Evolutionary conservation across 2,113 vertebrate genomes (phyloP).

Genomic region (Paracyprichromis sp.): DNA sequence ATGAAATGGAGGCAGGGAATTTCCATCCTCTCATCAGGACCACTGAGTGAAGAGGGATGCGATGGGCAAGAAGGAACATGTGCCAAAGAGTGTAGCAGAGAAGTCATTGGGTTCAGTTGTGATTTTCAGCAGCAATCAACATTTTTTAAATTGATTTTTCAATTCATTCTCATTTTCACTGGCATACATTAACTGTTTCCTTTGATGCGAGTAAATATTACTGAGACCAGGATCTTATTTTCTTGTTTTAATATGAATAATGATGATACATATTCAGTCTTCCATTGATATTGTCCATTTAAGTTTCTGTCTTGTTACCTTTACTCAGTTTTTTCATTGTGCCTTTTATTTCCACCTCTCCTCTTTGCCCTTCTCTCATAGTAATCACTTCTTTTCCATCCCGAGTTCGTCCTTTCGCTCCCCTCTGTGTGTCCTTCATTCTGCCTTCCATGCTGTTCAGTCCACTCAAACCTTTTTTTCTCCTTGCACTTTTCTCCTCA

Average conservation of each 20-base stretch:
- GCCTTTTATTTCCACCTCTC: background rate
- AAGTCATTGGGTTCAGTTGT: background rate
- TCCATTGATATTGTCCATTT: background rate
- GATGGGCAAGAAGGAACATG: background rate
- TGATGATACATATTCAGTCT: background rate
- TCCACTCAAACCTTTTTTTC: background rate
- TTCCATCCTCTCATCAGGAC: constrained; percentile 34
- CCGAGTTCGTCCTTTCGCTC: background rate
- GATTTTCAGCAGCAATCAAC: background rate
- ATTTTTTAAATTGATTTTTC: background rate
- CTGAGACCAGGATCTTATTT: background rate
- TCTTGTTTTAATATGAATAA: background rate
- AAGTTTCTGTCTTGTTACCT: background rate
- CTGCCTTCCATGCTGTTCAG: background rate
- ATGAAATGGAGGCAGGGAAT: background rate
- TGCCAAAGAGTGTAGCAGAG: background rate
- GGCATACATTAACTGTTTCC: background rate
- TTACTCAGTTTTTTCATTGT: background rate
- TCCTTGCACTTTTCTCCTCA: background rate
- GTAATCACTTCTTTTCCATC: background rate
- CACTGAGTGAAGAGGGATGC: background rate
- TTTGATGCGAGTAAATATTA: background rate
- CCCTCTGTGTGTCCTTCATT: background rate
- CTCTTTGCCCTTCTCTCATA: background rate
- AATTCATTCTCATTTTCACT: background rate